Evolutionary conservation across 2,113 vertebrate genomes (phyloP).

Genomic region (Varanus salvator): DNA sequence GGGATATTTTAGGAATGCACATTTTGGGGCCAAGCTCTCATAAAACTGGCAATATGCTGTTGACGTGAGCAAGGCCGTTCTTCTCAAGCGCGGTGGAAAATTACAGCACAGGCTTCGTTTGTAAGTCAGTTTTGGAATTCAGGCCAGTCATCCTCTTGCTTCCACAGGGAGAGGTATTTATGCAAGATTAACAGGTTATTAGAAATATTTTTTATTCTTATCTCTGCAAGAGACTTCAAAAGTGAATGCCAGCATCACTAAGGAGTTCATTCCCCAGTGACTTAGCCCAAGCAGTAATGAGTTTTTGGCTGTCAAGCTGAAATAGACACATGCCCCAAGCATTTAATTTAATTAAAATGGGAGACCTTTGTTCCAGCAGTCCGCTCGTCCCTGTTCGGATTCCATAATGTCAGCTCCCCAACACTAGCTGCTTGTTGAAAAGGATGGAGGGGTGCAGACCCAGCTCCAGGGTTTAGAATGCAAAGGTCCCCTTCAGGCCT

Average conservation of each 20-base stretch:
- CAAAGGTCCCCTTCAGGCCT: neutral
- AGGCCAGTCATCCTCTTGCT: neutral
- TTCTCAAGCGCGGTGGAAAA: neutral
- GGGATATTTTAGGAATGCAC: neutral
- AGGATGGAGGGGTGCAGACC: neutral
- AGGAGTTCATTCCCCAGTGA: conserved; percentile 27
- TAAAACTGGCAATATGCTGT: neutral
- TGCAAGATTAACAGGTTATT: conserved; percentile 3
- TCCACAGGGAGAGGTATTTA: conserved; percentile 6
- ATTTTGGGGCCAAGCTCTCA: neutral
- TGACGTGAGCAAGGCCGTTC: neutral
- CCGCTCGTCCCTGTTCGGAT: neutral
- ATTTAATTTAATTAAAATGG: neutral
- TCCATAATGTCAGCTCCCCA: neutral
- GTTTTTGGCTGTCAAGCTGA: neutral
- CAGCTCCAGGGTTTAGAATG: neutral
- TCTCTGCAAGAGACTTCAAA: neutral
- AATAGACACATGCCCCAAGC: neutral
- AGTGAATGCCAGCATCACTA: neutral
- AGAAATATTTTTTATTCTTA: conserved; percentile 25
- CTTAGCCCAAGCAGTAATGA: accelerated
- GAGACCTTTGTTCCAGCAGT: neutral
- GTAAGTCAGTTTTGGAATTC: neutral
- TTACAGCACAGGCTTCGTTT: neutral
- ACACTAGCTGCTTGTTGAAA: neutral